A percentile compares a stretch with the other conserved stretches of the same genome.
phyloP scores from a whole-genome alignment of 2,113 vertebrate genomes.

The Lucifuga dentata region DNA sequence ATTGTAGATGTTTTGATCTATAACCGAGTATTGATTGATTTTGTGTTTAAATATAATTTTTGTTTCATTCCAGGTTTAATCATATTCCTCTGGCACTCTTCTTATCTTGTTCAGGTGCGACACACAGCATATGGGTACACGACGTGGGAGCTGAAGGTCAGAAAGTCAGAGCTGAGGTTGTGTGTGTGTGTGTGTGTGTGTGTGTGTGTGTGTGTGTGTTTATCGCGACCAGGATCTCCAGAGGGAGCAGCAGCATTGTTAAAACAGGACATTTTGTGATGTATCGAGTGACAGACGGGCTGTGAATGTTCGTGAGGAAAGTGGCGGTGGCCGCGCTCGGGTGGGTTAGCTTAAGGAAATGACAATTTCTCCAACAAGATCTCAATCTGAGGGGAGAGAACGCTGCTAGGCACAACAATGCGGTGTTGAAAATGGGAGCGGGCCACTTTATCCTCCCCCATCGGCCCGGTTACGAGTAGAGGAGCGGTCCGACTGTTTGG shows the following conservation, averaged over 20 bases:
- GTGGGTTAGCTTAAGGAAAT: slow-evolving; percentile 79
- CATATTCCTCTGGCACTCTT: too few species aligned
- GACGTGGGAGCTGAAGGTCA: slow-evolving; percentile 33
- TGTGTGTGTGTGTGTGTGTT: slow-evolving; percentile 28
- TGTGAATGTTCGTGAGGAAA: slow-evolving; percentile 50
- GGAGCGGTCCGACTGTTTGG: slow-evolving; percentile 80
- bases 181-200: slow-evolving; percentile 50
- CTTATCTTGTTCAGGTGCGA: background rate
- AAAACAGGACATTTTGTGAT: slow-evolving; percentile 30
- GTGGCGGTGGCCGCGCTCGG: slow-evolving; percentile 32
- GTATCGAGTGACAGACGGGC: slow-evolving; percentile 61
- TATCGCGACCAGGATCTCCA: slow-evolving; percentile 55
- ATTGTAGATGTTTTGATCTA: too few species aligned
- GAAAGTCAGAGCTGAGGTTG: slow-evolving; percentile 35
- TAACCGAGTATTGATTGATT: too few species aligned
- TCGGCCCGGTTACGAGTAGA: slow-evolving; percentile 72
- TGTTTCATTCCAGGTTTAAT: too few species aligned
- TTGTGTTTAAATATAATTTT: too few species aligned
- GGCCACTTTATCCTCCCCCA: slow-evolving; percentile 57
- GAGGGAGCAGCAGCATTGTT: slow-evolving; percentile 66
- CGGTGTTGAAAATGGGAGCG: slow-evolving; percentile 84
- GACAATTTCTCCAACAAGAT: slow-evolving; percentile 86
- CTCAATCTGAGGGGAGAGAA: slow-evolving; percentile 83
- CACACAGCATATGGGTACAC: background rate
- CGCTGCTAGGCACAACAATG: slow-evolving; percentile 86